These are phyloP conservation scores for Trichogramma evanescens DNA, from an alignment of 2,888 invertebrate species.

Conservation along the genomic window DNA sequence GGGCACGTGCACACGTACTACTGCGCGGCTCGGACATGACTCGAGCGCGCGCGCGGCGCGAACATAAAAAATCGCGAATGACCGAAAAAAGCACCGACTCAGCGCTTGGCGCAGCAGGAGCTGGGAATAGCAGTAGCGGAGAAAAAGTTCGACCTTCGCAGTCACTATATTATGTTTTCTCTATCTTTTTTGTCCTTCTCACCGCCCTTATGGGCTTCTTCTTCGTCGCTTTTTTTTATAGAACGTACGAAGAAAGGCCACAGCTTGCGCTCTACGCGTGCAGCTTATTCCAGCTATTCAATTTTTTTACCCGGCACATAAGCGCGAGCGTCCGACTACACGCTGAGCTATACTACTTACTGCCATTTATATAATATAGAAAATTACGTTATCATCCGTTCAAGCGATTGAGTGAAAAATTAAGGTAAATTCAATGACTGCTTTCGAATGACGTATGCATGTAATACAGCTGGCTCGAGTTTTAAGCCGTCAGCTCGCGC, in stretches of 20 bases:
- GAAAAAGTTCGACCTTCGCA: background rate
- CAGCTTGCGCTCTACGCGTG: conserved; percentile 10
- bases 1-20: too few species aligned
- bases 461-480: too few species aligned
- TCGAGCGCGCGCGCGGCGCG: background rate
- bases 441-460: too few species aligned
- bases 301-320: conserved; percentile 8
- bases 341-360: background rate
- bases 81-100: conserved; percentile 15
- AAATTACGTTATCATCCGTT: too few species aligned
- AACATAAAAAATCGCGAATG: conserved; percentile 15
- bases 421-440: too few species aligned
- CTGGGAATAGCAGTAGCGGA: background rate
- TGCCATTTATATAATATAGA: too few species aligned
- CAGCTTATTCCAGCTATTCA: conserved; percentile 9
- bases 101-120: conserved; percentile 9
- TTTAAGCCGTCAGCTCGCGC: too few species aligned
- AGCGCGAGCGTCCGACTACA: background rate
- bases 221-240: background rate
- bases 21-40: conserved; percentile 1
- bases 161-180: background rate
- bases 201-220: background rate
- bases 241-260: conserved; percentile 1
- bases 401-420: too few species aligned
- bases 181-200: background rate